Percentiles rank a stretch among this genome's conserved stretches.
phyloP scores from a whole-genome alignment of 2,797 vertebrate genomes.

The Chanos chanos region DNA sequence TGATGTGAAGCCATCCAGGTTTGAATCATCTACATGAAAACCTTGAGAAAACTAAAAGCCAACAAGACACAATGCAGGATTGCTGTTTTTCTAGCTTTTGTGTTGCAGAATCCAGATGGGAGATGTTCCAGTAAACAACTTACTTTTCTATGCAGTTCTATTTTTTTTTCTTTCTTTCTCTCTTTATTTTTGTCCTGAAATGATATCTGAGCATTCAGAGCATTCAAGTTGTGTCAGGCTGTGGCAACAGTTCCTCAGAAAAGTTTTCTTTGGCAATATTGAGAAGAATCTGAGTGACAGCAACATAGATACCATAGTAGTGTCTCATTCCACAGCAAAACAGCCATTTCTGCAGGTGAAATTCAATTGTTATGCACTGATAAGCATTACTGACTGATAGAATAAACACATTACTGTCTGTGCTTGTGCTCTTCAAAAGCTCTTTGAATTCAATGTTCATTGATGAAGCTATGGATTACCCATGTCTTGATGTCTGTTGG shows the following conservation, averaged over 20 bases:
- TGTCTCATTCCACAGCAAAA: not conserved
- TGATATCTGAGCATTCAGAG: too few relatives aligned
- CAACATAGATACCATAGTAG: constrained; percentile 27
- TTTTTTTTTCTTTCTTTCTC: too few relatives aligned
- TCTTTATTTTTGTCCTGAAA: too few relatives aligned
- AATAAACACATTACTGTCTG: constrained; percentile 13
- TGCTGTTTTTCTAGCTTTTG: constrained; percentile 1
- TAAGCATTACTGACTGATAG: not conserved
- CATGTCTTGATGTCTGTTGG: constrained; percentile 24
- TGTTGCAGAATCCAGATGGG: too few relatives aligned
- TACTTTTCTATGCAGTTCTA: too few relatives aligned
- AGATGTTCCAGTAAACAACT: too few relatives aligned
- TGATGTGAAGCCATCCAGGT: constrained; percentile 29
- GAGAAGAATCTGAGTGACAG: constrained; percentile 29
- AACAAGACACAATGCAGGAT: constrained; percentile 5
- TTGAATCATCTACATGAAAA: constrained; percentile 31
- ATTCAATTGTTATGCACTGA: constrained; percentile 3
- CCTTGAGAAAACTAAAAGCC: constrained; percentile 36
- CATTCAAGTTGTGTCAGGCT: not conserved
- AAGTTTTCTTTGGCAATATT: not conserved
- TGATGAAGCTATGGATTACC: constrained; percentile 28
- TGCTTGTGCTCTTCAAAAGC: not conserved
- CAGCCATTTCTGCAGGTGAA: not conserved
- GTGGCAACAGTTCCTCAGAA: not conserved
- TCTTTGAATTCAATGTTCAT: constrained; percentile 24